Evolutionary conservation across 2,797 vertebrate genomes (phyloP).

Genomic region (Corythornis leucogaster): DNA sequence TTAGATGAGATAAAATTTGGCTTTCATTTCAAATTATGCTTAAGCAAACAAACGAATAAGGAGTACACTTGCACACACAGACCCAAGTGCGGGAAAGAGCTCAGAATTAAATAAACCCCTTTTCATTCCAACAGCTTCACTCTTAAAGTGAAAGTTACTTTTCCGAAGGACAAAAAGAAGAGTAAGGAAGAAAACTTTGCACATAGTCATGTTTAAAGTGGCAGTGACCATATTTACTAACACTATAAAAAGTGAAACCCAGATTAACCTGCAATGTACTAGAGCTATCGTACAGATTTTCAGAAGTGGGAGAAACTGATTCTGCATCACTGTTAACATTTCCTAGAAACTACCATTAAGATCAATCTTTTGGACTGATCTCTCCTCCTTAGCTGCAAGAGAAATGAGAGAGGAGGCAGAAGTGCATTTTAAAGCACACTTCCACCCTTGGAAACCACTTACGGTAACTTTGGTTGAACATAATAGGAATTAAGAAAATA

Average conservation of each 20-base stretch:
- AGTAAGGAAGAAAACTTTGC: background rate
- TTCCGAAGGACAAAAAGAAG: background rate
- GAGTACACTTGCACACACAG: background rate
- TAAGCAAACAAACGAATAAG: background rate
- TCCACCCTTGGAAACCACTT: background rate
- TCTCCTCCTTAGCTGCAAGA: background rate
- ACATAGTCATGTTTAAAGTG: background rate
- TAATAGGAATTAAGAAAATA: background rate
- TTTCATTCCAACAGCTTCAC: background rate
- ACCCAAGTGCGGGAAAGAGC: background rate
- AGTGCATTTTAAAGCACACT: background rate
- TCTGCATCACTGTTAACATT: background rate
- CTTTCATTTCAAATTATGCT: background rate
- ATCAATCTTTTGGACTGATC: background rate
- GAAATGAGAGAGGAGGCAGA: background rate
- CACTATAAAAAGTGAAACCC: background rate
- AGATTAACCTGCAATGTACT: background rate
- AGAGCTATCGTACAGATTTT: background rate
- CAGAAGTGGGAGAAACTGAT: background rate
- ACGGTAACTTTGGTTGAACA: background rate
- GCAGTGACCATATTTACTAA: background rate
- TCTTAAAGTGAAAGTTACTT: background rate
- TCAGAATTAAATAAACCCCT: background rate
- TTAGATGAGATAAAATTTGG: background rate
- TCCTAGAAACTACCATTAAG: background rate